phyloP scores from a whole-genome alignment of 1,140 invertebrate species.

The Leptoteleia sp. region DNA sequence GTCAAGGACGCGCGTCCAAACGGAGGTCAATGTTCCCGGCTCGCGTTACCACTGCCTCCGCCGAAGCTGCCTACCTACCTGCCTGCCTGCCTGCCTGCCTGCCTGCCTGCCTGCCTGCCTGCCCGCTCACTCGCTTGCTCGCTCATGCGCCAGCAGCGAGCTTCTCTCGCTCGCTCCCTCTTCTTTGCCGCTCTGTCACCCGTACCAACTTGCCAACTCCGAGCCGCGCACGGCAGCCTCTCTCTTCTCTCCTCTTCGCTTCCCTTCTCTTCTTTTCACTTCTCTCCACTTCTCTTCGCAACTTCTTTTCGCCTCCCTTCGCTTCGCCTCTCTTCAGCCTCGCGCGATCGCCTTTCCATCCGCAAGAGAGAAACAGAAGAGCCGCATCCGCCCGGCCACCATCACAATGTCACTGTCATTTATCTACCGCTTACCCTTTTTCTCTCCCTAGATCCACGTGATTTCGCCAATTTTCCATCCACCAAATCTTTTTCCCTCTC shows the following conservation, averaged over 20 bases:
- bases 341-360: conserved; percentile 47
- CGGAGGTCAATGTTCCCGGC: conserved; percentile 77
- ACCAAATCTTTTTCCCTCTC: conserved; percentile 3
- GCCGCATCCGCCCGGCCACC: conserved; percentile 70
- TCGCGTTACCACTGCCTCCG: conserved; percentile 68
- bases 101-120: conserved; percentile 35
- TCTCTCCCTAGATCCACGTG: conserved; percentile 53
- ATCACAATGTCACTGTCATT: conserved; percentile 77
- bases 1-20: conserved; percentile 78
- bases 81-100: conserved; percentile 43
- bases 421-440: conserved; percentile 72
- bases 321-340: too few species aligned
- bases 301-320: neutral
- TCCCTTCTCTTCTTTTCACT: conserved; percentile 28
- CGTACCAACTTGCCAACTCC: too few species aligned
- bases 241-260: conserved; percentile 7
- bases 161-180: conserved; percentile 5
- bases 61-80: conserved; percentile 53
- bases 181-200: neutral
- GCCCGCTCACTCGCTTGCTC: conserved; percentile 13
- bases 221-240: too few species aligned
- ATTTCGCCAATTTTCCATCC: conserved; percentile 52
- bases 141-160: too few species aligned
- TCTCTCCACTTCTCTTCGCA: neutral
- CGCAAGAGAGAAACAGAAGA: conserved; percentile 50